Evolutionary conservation across 37 sponge, comb jelly and placozoan species (phyloP).

Genomic region (Chondrosia reniformis): DNA sequence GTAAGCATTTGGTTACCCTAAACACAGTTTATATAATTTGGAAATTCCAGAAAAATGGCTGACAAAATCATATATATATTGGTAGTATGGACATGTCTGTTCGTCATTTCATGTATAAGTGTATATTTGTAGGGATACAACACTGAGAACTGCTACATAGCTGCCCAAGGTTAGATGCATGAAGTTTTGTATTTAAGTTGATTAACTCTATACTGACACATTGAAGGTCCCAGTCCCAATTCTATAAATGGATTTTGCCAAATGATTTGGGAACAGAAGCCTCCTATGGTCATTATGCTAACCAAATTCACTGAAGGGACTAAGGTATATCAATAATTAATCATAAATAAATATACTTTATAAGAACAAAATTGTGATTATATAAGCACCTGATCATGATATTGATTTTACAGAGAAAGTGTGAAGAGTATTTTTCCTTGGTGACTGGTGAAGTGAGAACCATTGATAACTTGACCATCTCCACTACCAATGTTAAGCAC

Average conservation of each 20-base stretch:
- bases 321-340: neutral
- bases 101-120: neutral
- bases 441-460: neutral
- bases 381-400: neutral
- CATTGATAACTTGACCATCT: neutral
- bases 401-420: neutral
- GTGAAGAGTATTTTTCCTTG: conserved; percentile 3
- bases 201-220: neutral
- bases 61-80: too few relatives aligned
- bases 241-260: neutral
- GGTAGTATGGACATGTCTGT: neutral
- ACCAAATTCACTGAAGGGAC: neutral
- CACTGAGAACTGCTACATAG: conserved; percentile 49
- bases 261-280: conserved; percentile 9
- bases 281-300: conserved; percentile 8
- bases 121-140: conserved; percentile 47
- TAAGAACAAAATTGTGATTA: neutral
- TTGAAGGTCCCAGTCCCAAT: conserved; percentile 1
- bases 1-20: conserved; percentile 24
- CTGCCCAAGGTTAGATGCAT: conserved; percentile 63
- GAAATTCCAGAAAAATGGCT: too few relatives aligned
- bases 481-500: neutral
- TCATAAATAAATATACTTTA: neutral
- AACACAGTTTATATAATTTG: neutral
- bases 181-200: neutral